Percentiles rank a stretch among this genome's conserved stretches.
These are phyloP conservation scores for Sebastes minor DNA, from an alignment of 2,797 vertebrate genomes.

Conservation along the genomic window DNA sequence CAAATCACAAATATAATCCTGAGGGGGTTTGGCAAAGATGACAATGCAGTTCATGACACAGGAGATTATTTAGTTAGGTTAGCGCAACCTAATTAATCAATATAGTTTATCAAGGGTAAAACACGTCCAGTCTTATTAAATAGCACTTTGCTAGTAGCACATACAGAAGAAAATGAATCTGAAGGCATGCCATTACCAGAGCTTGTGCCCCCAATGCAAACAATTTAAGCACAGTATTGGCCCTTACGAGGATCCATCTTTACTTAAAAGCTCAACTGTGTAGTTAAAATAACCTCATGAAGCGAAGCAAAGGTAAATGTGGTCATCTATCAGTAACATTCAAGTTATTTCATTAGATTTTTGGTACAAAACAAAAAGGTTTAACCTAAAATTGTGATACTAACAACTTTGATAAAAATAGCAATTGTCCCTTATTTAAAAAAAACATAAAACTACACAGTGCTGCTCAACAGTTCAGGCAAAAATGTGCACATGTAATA, in stretches of 20 bases:
- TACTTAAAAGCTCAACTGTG: constrained; percentile 50
- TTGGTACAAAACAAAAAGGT: constrained; percentile 1
- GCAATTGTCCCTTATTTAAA: not conserved
- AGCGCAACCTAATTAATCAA: constrained; percentile 12
- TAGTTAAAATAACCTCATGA: constrained; percentile 1
- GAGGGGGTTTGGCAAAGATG: constrained; percentile 33
- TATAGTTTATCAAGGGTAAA: constrained; percentile 9
- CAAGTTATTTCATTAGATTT: not conserved
- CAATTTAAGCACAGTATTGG: constrained; percentile 17
- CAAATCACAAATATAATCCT: constrained; percentile 23
- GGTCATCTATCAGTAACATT: constrained; percentile 1
- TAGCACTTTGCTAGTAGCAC: constrained; percentile 49
- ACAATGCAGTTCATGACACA: constrained; percentile 11
- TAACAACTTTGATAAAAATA: not conserved
- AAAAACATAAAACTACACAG: constrained; percentile 29
- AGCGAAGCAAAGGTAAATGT: not conserved
- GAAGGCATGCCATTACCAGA: constrained; percentile 48
- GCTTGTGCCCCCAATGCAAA: constrained; percentile 20
- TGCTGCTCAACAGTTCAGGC: constrained; percentile 44
- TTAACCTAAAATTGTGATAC: not conserved
- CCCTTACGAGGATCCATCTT: constrained; percentile 3
- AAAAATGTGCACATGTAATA: constrained; percentile 33
- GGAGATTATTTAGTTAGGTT: constrained; percentile 7
- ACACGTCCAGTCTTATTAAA: constrained; percentile 31
- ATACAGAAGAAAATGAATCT: constrained; percentile 35